A percentile compares a stretch with the other conserved stretches of the same genome.
Conservation (phyloP, 2,113 vertebrate genomes). For the Atherinomorus stipes region DNA sequence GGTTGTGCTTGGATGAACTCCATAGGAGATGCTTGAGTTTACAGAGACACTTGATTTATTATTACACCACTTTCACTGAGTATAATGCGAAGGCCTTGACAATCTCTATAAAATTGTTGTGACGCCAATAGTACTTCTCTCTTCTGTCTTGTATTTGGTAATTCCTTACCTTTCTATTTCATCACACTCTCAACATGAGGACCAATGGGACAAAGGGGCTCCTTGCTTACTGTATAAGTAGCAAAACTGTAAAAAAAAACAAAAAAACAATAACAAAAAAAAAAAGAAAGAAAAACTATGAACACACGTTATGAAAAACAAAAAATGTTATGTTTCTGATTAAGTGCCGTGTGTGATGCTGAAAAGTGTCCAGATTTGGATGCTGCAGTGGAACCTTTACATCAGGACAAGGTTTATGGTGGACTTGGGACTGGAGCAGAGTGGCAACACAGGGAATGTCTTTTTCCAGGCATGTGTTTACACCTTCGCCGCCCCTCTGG, state of each 20-base stretch:
- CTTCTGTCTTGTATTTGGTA: conserved; percentile 26
- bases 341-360: conserved; percentile 22
- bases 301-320: not conserved
- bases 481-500: conserved; percentile 20
- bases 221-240: conserved; percentile 74
- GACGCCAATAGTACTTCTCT: conserved; percentile 8
- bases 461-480: conserved; percentile 44
- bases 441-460: conserved; percentile 21
- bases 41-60: conserved; percentile 48
- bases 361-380: conserved; percentile 29
- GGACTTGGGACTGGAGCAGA: conserved; percentile 12
- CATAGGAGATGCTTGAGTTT: conserved; percentile 38
- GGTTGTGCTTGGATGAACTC: conserved; percentile 32
- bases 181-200: conserved; percentile 46
- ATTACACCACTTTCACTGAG: conserved; percentile 55
- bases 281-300: conserved; percentile 13
- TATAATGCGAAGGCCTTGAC: conserved; percentile 75
- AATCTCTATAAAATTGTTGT: conserved; percentile 70
- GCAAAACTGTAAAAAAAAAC: conserved; percentile 58
- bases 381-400: conserved; percentile 27
- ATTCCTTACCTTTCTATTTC: conserved; percentile 44
- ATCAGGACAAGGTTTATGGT: conserved; percentile 4
- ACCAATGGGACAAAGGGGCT: conserved; percentile 80
- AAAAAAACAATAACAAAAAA: not conserved
- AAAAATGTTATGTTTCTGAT: conserved; percentile 40